phyloP scores from a whole-genome alignment of 2,888 invertebrate species.

The Yponomeuta cagnagella region DNA sequence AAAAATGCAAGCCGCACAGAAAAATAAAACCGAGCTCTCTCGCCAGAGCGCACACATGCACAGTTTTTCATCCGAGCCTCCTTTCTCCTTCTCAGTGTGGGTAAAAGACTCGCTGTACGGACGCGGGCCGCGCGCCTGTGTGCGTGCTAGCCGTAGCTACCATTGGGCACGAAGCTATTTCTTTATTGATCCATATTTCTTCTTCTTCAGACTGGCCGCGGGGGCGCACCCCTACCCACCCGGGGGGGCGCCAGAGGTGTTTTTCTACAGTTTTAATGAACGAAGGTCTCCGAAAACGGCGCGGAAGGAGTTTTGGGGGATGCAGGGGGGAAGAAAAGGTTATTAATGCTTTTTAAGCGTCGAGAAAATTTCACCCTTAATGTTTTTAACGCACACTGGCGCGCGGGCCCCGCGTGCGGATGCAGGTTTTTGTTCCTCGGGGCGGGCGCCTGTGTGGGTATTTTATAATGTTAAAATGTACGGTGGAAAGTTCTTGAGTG shows the following conservation, averaged over 20 bases:
- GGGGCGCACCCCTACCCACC: constrained; percentile 28
- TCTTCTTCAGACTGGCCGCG: constrained; percentile 70
- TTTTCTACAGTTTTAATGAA: constrained; percentile 75
- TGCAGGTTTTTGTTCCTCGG: constrained; percentile 23
- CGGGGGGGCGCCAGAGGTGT: constrained; percentile 44
- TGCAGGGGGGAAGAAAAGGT: constrained; percentile 49
- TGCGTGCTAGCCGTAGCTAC: constrained; percentile 64
- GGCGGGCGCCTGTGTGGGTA: constrained; percentile 20
- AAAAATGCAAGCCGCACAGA: constrained; percentile 4
- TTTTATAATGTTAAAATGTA: constrained; percentile 14
- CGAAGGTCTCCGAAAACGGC: constrained; percentile 44
- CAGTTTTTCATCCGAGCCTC: constrained; percentile 32
- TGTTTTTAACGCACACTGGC: constrained; percentile 29
- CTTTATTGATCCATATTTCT: constrained; percentile 78
- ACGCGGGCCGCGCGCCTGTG: constrained; percentile 40
- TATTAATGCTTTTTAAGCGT: constrained; percentile 71
- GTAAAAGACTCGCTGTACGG: constrained; percentile 30
- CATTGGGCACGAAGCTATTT: constrained; percentile 74
- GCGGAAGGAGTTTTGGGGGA: constrained; percentile 51
- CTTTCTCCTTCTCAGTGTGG: constrained; percentile 26
- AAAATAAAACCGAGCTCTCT: background rate
- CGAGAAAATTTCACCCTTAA: constrained; percentile 60
- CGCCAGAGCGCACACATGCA: constrained; percentile 19
- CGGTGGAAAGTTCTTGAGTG: constrained; percentile 20
- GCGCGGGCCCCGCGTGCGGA: constrained; percentile 24